Evolutionary conservation across 2,888 invertebrate genomes (phyloP), one percentile per base, ranked within the genome.

Genomic region (Amphimallon solstitiale): DNA sequence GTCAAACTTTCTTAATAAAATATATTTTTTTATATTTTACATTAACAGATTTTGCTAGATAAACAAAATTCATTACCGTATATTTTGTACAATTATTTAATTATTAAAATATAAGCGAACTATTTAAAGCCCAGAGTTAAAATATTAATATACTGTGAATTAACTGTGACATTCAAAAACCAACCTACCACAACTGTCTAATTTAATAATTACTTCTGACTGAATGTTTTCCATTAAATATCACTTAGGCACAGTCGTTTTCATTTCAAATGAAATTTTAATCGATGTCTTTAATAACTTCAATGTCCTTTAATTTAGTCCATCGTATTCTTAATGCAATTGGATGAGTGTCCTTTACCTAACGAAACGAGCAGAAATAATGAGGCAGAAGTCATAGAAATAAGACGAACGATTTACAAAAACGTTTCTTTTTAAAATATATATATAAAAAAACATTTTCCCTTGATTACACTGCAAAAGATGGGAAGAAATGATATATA

Each of bases 401-500:
- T 14, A 43, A 14, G 9, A 12, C 43, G 14, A 43, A 15, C 14
- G 43, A 43, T 43, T 43, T 43, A 3, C 17, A 15, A 14, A 43
- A 43, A 14, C 3, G 43, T 43, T 43, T 14, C 43, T 43, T 17
- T 40, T 40, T 40, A 40, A 29, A 29, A 17, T 9, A 43, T n/a
- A n/a, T n/a, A n/a, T n/a, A 43, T 14, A 49, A 7, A 14, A 56
- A 40, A 38, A 54, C 54, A 40, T 40, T 54, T 49, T 23, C 38
- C 35, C 12, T 61, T 62, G 62, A 62, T 62, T 48, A 38, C 40
- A 23, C 10, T 49, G 17, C 37, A 56, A 10, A 14, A 15, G 21
- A 21, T 9, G 49, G 21, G 37, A 61, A 62, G 62, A 49, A 40
- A 43, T 51, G 62, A 62, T 62, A 62, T 38, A 62, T 62, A 62